Conservation (phyloP, 2,113 vertebrate species). For the Noturus placidus region DNA sequence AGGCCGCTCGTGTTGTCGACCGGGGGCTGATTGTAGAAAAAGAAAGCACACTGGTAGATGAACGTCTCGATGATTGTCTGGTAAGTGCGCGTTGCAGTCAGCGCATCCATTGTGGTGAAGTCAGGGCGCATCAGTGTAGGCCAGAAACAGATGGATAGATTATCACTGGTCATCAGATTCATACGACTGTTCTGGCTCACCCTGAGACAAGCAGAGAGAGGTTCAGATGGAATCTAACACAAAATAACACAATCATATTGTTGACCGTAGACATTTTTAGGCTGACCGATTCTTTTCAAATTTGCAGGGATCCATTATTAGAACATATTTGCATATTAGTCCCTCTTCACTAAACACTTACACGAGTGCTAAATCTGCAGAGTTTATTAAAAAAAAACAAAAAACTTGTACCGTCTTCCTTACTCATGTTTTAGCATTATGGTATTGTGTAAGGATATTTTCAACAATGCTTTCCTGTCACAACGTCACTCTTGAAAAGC, state of each 20-base stretch:
- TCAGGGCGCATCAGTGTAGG: slow-evolving; percentile 91
- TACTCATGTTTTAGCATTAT: not conserved
- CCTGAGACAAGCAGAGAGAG: slow-evolving; percentile 63
- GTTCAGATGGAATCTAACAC: not conserved
- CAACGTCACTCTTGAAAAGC: not conserved
- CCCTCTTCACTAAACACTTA: not conserved
- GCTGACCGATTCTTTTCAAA: not conserved
- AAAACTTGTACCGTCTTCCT: not conserved
- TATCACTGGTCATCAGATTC: slow-evolving; percentile 96
- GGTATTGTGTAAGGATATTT: not conserved
- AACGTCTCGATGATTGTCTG: slow-evolving; percentile 98
- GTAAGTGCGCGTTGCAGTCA: slow-evolving; percentile 90
- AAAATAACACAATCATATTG: not conserved
- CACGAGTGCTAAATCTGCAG: not conserved
- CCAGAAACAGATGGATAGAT: slow-evolving; percentile 97
- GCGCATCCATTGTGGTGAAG: slow-evolving; percentile 93
- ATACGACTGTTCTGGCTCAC: slow-evolving; percentile 86
- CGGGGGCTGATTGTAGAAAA: slow-evolving; percentile 87
- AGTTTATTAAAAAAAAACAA: not conserved
- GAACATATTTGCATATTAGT: not conserved
- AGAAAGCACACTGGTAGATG: slow-evolving; percentile 91
- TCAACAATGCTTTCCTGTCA: not conserved
- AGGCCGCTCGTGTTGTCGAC: slow-evolving; percentile 33
- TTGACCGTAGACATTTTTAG: not conserved
- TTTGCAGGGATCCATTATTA: not conserved